Base-by-base conservation (phyloP, 2,797 vertebrate genomes). In the Phataginus tricuspis region DNA sequence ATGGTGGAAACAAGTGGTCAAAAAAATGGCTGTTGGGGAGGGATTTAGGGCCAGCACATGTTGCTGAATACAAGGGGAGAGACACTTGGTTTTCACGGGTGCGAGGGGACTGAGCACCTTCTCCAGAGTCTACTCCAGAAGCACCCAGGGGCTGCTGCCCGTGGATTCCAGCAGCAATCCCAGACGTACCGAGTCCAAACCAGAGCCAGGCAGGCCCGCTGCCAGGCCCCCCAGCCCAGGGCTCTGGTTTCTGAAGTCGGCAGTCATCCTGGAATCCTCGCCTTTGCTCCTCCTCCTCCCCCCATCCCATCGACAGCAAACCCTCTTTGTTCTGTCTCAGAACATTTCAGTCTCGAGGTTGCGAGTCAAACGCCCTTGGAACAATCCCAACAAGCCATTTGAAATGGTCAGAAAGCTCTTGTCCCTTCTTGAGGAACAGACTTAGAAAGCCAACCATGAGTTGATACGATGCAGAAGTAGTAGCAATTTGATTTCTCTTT, bases 141-240 rank as follows among this genome's bases (percentile, higher is more conserved):
- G 55, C 7, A 3, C 34, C 49, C 49, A n/a, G 72, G 0, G 2
- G 4, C 45, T 4, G 0, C 83, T 7, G 53, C 59, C 0, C 6
- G 0, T 2, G 6, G 57, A 2, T 21, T 37, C 68, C 85, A 25
- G 4, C 16, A 10, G 37, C 55, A 39, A 42, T 5, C 63, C 51
- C 69, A 14, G 29, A 27, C 1, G 42, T 4, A 13, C 25, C 1
- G 2, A 12, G 61, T 55, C 77, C 78, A 64, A 42, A 42, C 21
- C 1, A 0, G n/a, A 71, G 42, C 59, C 23, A 3, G 1, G 7
- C 15, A 27, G 19, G 18, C 49, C 45, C 21, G 4, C 68, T 0
- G 2, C 31, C 55, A 5, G 29, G 23, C 12, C 23, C n/a, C 7
- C 23, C 77, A 42, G 18, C 34, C 31, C 79, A 31, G 71, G 53